Percentiles rank a stretch among this genome's conserved stretches.
phyloP scores from a whole-genome alignment of 2,113 vertebrate species.

The Lophotis ruficrista region DNA sequence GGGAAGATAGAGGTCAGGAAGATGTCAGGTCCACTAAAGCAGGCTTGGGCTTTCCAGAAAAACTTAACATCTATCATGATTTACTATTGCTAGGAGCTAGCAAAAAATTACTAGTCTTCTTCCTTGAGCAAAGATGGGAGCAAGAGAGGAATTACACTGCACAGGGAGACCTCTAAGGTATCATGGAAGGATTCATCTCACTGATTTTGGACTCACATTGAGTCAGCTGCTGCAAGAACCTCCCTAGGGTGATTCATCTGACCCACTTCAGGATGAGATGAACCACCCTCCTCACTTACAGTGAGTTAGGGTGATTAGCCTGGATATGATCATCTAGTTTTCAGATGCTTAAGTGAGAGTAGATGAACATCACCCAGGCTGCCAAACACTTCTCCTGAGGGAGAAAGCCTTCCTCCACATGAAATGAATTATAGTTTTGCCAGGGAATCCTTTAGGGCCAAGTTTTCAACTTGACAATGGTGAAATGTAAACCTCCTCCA shows the following conservation, averaged over 20 bases:
- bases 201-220: neutral
- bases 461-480: neutral
- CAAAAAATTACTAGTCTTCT: neutral
- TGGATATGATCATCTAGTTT: neutral
- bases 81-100: neutral
- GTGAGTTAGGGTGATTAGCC: neutral
- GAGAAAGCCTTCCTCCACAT: neutral
- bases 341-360: neutral
- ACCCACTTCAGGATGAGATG: neutral
- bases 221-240: neutral
- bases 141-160: neutral
- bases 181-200: neutral
- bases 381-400: neutral
- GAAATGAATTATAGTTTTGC: neutral
- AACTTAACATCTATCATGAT: neutral
- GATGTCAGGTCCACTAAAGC: too few species aligned
- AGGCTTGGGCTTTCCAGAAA: neutral
- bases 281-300: neutral
- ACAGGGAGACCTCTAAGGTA: fast-evolving
- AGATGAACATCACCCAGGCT: neutral
- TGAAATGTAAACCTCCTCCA: neutral
- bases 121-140: neutral
- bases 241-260: neutral
- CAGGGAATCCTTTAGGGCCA: neutral
- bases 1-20: neutral